Base-by-base conservation (phyloP, 2,113 vertebrate genomes). In the Nesoenas mayeri region DNA sequence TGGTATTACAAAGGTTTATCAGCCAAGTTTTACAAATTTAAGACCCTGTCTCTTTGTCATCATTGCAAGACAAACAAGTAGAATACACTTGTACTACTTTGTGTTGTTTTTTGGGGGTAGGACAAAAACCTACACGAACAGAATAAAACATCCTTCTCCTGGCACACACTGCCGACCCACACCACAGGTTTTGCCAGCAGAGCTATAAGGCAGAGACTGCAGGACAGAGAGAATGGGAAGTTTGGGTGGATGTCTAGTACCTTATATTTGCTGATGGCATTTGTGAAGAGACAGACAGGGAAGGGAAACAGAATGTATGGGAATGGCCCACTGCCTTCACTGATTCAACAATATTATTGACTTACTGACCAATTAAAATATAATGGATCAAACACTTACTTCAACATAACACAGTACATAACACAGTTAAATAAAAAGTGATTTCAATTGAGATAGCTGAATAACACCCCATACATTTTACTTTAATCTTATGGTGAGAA, bases 401-500 rank as follows among this genome's bases (percentile, higher is more conserved):
- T 10, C 11, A 60, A 67, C 15, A 22, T 12, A 42, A 3, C 5
- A 13, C 1, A 64, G 29, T 10, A 32, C 4, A 3, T 10, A 54
- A 51, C 1, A 9, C 1, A 72, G 15, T 20, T 54, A 71, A 78
- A 51, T 2, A 72, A 60, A 50, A 61, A 74, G 15, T 3, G 0
- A 54, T 34, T 72, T 85, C 28, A 58, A 25, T 24, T 62, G 7
- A 18, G 9, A 31, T 3, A 77, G 11, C 7, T 25, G 13, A 67
- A 81, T 26, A 75, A 71, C 47, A 14, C 26, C 2, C 11, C 71
- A 51, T 17, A 9, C 31, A 6, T 48, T 86, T 66, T 28, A 9
- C 19, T 36, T 65, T 48, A 34, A 11, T n/a, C 13, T 60, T 20
- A 60, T 5, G 5, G 51, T 13, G 17, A 51, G 1, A 57, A 0